Percentiles rank a stretch among this genome's conserved stretches.
phyloP scores from a whole-genome alignment of 2,113 vertebrate genomes.

The Brachionichthys hirsutus region DNA sequence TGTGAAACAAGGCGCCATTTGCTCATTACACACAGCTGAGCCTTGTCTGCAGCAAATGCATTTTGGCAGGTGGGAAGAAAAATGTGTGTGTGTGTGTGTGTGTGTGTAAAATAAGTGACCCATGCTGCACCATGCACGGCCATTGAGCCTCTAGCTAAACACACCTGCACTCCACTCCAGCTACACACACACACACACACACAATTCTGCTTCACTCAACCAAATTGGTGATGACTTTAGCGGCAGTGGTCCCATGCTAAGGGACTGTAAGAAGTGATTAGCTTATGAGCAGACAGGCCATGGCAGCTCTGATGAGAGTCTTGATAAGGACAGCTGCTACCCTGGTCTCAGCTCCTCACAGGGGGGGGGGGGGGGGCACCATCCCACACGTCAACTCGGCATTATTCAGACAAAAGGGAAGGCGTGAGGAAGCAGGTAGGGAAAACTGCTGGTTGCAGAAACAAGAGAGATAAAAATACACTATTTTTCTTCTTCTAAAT shows the following conservation, averaged over 20 bases:
- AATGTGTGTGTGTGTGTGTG: conserved; percentile 7
- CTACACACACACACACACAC: conserved; percentile 5
- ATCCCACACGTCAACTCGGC: conserved; percentile 37
- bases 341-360: conserved; percentile 45
- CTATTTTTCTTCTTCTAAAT: background rate
- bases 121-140: conserved; percentile 45
- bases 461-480: conserved; percentile 10
- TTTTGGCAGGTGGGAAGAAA: conserved; percentile 63
- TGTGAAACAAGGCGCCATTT: conserved; percentile 49
- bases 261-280: conserved; percentile 68
- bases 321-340: conserved; percentile 72
- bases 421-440: conserved; percentile 11
- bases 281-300: conserved; percentile 62
- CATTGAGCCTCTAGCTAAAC: conserved; percentile 42
- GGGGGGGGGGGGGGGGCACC: conserved; percentile 48
- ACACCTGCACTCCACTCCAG: conserved; percentile 32
- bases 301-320: conserved; percentile 68
- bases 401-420: conserved; percentile 44
- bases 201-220: conserved; percentile 17
- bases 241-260: conserved; percentile 43
- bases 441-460: background rate
- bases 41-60: conserved; percentile 52
- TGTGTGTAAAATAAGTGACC: conserved; percentile 23
- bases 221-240: conserved; percentile 50
- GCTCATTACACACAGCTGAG: conserved; percentile 48